phyloP scores from a whole-genome alignment of 2,888 invertebrate species.

The Theretra japonica region DNA sequence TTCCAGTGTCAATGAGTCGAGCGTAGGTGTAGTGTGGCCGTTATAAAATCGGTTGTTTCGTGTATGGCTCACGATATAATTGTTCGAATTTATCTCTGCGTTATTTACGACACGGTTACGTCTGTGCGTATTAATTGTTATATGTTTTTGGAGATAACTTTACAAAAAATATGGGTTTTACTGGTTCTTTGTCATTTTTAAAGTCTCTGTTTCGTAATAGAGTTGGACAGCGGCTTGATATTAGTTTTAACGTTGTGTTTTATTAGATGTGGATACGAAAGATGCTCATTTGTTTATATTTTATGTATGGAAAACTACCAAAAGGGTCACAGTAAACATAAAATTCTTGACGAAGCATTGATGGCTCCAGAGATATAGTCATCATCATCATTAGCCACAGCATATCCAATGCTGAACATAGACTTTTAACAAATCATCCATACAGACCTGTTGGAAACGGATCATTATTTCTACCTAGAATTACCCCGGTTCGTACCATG shows the following conservation, averaged over 20 bases:
- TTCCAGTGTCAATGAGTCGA: constrained; percentile 55
- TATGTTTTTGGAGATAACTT: constrained; percentile 38
- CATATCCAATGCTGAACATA: too few species aligned
- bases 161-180: constrained; percentile 15
- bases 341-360: too few species aligned
- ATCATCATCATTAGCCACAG: too few species aligned
- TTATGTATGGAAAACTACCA: not conserved
- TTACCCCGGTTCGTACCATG: too few species aligned
- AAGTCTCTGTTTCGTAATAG: not conserved
- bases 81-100: constrained; percentile 61
- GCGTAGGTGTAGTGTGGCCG: constrained; percentile 69
- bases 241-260: not conserved
- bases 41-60: constrained; percentile 62
- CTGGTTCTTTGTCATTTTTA: constrained; percentile 5
- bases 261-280: not conserved
- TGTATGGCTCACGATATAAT: constrained; percentile 65
- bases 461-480: too few species aligned
- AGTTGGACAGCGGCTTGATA: not conserved
- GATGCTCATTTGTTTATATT: not conserved
- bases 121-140: constrained; percentile 40
- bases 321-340: too few species aligned
- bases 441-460: too few species aligned
- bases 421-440: too few species aligned
- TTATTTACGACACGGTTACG: constrained; percentile 59
- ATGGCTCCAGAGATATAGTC: too few species aligned